Evolutionary conservation across 2,113 vertebrate species (phyloP), one percentile per base, ranked within the genome.

Genomic region (Setophaga kirtlandii): DNA sequence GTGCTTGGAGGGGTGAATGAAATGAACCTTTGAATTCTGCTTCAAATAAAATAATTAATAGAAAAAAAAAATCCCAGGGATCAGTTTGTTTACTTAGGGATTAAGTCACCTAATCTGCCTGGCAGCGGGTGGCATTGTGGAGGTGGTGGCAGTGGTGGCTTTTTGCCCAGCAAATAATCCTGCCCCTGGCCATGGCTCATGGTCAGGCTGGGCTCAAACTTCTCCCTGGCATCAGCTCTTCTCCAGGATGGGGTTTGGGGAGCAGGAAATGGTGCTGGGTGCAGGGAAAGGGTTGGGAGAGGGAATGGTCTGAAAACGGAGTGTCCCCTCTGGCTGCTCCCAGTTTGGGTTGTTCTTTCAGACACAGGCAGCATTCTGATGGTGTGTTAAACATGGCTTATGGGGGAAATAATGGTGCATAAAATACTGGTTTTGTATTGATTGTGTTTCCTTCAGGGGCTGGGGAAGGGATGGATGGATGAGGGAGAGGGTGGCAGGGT

Each of bases 31-130:
- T 23, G 59, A 37, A n/a, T 69, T 76, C 80, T 41, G 33, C 30
- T 16, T 69, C 11, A 49, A 70, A 60, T 65, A 44, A 11, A 44
- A 76, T 69, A 30, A 50, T 44, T 24, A 2, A 28, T 24, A 2
- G 31, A 3, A 68, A 62, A 42, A 42, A 12, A 9, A 60, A 46
- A 44, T 50, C 71, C 35, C 19, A 22, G 70, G 67, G 85, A 79
- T 87, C 5, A 27, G 67, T 79, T 93, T 68, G 67, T 96, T 96
- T 94, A n/a, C 46, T 87, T 53, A 65, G 67, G 15, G 78, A 95
- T 90, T 75, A 79, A 94, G 67, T 47, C 85, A 28, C 59, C 67
- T 76, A 67, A 87, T 79, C 75, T 89, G 27, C 33, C 46, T 16
- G 15, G 77, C 60, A 89, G 90, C 4, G 12, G 65, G 87, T 82